Conservation (phyloP, 2,113 vertebrate genomes). For the Archilochus colubris region DNA sequence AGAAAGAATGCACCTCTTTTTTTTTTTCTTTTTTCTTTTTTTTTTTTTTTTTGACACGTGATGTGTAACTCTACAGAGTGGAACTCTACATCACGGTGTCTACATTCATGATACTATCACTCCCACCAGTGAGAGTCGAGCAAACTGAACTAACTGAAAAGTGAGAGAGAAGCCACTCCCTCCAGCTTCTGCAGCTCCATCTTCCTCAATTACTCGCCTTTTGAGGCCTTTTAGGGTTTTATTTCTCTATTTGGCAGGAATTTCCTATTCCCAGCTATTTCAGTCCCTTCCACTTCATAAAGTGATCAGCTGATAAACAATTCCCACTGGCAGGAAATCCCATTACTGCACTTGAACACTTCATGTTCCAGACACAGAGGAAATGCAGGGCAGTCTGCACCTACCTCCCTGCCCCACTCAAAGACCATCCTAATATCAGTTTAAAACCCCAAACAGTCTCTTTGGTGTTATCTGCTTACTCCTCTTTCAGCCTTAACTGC, state of each 20-base stretch:
- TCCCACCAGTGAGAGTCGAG: not conserved
- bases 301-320: not conserved
- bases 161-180: not conserved
- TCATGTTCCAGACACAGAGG: not conserved
- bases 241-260: not conserved
- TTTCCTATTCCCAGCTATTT: conserved; percentile 32
- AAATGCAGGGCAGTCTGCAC: not conserved
- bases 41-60: not conserved
- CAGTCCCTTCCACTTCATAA: not conserved
- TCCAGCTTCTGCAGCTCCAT: not conserved
- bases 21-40: not conserved
- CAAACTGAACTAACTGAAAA: not conserved
- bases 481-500: not conserved
- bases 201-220: not conserved
- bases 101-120: not conserved
- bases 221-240: not conserved
- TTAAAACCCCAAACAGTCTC: not conserved
- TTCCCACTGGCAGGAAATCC: not conserved
- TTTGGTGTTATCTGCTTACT: not conserved
- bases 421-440: not conserved
- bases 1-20: not conserved
- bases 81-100: not conserved
- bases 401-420: not conserved
- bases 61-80: not conserved
- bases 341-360: not conserved